Percentiles rank a stretch among this genome's conserved stretches.
Evolutionary conservation across 2,797 vertebrate species (phyloP).

Genomic region (Periparus ater): DNA sequence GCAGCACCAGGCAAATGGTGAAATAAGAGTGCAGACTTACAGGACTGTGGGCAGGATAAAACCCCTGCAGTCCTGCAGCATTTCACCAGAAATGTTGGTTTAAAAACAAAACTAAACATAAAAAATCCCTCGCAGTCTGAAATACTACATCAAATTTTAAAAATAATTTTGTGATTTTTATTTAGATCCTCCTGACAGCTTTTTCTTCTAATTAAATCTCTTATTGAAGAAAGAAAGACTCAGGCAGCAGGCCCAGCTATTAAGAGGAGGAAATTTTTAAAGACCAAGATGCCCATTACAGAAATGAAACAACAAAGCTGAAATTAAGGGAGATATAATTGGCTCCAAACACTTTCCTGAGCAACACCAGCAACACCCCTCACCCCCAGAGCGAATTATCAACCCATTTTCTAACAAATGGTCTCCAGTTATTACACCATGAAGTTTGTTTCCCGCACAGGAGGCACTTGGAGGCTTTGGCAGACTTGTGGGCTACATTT

Average conservation of each 20-base stretch:
- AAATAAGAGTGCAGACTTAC: background rate
- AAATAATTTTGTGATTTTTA: background rate
- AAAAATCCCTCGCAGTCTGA: fast-evolving
- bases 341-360: background rate
- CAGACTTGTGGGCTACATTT: background rate
- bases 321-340: background rate
- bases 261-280: background rate
- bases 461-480: background rate
- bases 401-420: background rate
- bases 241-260: background rate
- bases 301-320: constrained; percentile 7
- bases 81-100: background rate
- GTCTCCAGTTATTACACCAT: background rate
- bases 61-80: background rate
- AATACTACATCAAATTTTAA: background rate
- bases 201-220: background rate
- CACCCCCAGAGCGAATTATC: background rate
- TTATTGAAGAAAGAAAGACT: background rate
- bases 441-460: background rate
- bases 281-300: background rate
- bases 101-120: background rate
- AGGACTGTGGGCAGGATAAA: background rate
- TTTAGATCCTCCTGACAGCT: background rate
- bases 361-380: background rate
- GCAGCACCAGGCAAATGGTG: background rate